phyloP scores from a whole-genome alignment of 2,888 invertebrate species.

The Gymnocheta viridis region DNA sequence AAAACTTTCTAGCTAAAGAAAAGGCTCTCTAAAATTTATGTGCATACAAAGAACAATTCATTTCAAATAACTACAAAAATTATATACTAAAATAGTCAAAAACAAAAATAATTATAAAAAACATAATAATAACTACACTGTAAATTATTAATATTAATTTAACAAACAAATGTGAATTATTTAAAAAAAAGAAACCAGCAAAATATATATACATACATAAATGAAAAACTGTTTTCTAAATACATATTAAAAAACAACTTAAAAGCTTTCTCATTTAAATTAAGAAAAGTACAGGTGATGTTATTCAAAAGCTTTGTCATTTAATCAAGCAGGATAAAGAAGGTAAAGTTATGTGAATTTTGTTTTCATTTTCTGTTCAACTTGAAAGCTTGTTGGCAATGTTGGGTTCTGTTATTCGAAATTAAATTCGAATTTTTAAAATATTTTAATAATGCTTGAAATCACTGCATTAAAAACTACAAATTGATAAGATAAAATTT shows the following conservation, averaged over 20 bases:
- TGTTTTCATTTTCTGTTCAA: too few species aligned
- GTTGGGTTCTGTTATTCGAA: too few species aligned
- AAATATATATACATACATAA: slow-evolving; percentile 60
- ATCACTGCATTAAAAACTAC: too few species aligned
- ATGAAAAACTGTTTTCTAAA: slow-evolving; percentile 68
- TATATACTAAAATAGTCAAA: slow-evolving; percentile 57
- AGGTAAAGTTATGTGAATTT: too few species aligned
- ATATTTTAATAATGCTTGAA: too few species aligned
- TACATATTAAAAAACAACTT: slow-evolving; percentile 35
- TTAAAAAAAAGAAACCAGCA: slow-evolving; percentile 47
- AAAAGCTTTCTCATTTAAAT: slow-evolving; percentile 21
- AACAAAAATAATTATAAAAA: slow-evolving; percentile 14
- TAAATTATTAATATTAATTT: slow-evolving; percentile 67
- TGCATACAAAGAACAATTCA: slow-evolving; percentile 40
- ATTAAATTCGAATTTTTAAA: not conserved
- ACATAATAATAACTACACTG: slow-evolving; percentile 19
- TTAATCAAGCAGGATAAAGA: too few species aligned
- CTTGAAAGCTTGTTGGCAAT: too few species aligned
- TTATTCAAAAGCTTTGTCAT: too few species aligned
- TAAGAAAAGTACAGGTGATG: slow-evolving; percentile 23
- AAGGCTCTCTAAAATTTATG: slow-evolving; percentile 40
- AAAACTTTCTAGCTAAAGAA: too few species aligned
- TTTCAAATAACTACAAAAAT: slow-evolving; percentile 40
- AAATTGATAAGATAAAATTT: too few species aligned
- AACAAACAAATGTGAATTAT: slow-evolving; percentile 59